phyloP scores from a whole-genome alignment of 1,140 invertebrate species.

The Anastrepha obliqua region DNA sequence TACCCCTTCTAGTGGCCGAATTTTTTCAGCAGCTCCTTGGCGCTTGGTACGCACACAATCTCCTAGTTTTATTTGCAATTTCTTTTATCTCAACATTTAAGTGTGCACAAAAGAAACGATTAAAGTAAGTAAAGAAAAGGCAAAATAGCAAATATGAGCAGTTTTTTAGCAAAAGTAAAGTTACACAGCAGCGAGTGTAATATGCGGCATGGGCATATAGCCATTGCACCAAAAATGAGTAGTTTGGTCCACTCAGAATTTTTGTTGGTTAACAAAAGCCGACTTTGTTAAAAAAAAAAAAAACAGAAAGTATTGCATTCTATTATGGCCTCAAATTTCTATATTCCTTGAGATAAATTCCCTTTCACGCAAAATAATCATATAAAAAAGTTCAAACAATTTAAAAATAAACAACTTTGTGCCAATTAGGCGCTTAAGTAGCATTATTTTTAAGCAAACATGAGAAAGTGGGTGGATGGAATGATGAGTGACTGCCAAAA shows the following conservation, averaged over 20 bases:
- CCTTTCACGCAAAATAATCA: not conserved
- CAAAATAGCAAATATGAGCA: not conserved
- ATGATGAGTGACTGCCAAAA: not conserved
- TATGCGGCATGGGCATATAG: not conserved
- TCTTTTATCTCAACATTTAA: slow-evolving; percentile 42
- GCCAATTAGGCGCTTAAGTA: slow-evolving; percentile 41
- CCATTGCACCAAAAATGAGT: not conserved
- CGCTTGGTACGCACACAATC: not conserved
- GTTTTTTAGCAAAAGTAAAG: no score
- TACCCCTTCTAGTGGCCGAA: not conserved
- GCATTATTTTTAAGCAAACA: slow-evolving; percentile 37
- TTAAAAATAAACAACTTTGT: slow-evolving; percentile 10
- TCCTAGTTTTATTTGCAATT: slow-evolving; percentile 8
- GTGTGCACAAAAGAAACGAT: slow-evolving; percentile 40
- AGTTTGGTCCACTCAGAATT: not conserved
- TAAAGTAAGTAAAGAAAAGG: not conserved
- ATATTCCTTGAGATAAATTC: not conserved
- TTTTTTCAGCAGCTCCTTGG: not conserved
- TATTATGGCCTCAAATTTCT: not conserved
- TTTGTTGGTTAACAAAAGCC: not conserved
- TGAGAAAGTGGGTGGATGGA: not conserved
- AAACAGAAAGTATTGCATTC: not conserved
- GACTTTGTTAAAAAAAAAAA: not conserved
- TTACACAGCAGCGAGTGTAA: not conserved
- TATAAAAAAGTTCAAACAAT: slow-evolving; percentile 6